Percentiles rank a stretch among this genome's conserved stretches.
Evolutionary conservation across 2,113 vertebrate genomes (phyloP).

Genomic region (Cyanistes caeruleus): DNA sequence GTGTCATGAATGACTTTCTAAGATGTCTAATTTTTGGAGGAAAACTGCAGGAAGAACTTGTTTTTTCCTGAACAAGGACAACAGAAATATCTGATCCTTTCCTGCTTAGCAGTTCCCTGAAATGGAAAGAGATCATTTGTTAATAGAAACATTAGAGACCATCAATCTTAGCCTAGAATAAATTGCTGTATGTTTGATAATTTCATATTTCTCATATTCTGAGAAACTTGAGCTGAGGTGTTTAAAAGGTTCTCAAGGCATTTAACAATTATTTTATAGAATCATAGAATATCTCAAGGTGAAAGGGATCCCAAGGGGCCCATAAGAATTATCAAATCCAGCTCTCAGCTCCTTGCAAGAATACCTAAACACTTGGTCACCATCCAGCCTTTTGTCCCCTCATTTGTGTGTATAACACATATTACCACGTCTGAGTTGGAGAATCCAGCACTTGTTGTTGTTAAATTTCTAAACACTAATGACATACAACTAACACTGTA

Average conservation of each 20-base stretch:
- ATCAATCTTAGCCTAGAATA: neutral
- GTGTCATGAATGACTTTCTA: neutral
- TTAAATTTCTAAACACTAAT: neutral
- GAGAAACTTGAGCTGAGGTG: neutral
- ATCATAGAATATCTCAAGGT: neutral
- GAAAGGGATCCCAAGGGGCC: neutral
- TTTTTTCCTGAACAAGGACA: neutral
- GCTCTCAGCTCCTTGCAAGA: neutral
- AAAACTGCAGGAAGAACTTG: neutral
- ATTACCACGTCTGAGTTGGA: neutral
- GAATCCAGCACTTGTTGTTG: neutral
- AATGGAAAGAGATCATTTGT: neutral
- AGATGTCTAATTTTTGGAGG: neutral
- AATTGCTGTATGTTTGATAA: neutral
- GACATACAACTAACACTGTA: neutral
- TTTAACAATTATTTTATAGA: neutral
- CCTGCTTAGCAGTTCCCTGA: neutral
- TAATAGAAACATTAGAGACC: neutral
- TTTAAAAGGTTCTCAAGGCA: neutral
- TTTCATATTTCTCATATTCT: neutral
- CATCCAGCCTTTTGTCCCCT: neutral
- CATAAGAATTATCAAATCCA: neutral
- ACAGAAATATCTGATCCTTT: neutral
- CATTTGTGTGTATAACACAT: accelerated
- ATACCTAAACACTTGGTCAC: neutral